Evolutionary conservation across 2,888 invertebrate genomes (phyloP).

Genomic region (Drosophila borealis): DNA sequence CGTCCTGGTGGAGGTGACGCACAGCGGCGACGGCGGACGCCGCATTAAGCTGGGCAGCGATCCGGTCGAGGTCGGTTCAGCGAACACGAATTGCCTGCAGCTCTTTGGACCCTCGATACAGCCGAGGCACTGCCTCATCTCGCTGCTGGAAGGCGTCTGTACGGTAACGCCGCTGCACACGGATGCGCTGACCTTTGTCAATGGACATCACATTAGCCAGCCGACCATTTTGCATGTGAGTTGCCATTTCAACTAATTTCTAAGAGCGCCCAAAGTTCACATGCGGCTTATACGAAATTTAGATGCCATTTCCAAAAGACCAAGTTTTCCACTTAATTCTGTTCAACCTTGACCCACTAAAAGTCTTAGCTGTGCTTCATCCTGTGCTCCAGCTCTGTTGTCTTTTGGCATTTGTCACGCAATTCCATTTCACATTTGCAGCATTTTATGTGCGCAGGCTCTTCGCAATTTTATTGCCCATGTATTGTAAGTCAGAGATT

Average conservation of each 20-base stretch:
- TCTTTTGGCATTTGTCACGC: constrained; percentile 45
- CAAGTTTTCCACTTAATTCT: constrained; percentile 29
- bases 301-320: background rate
- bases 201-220: constrained; percentile 95
- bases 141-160: constrained; percentile 96
- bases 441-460: constrained; percentile 24
- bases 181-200: constrained; percentile 97
- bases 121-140: constrained; percentile 97
- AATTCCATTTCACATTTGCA: constrained; percentile 44
- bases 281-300: constrained; percentile 28
- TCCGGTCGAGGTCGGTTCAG: constrained; percentile 91
- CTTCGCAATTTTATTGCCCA: constrained; percentile 22
- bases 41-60: constrained; percentile 88
- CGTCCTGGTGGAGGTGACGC: constrained; percentile 87
- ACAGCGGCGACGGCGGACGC: constrained; percentile 87
- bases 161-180: constrained; percentile 96
- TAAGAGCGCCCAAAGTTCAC: no score
- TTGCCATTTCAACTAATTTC: constrained; percentile 26
- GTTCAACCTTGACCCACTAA: constrained; percentile 59
- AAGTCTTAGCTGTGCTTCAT: constrained; percentile 25
- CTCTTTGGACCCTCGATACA: constrained; percentile 96
- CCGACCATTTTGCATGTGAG: constrained; percentile 94
- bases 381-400: constrained; percentile 11
- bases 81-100: constrained; percentile 91
- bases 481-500: constrained; percentile 19